Base-by-base conservation (phyloP, 2,113 vertebrate species). In the Ceyx cyanopectus region DNA sequence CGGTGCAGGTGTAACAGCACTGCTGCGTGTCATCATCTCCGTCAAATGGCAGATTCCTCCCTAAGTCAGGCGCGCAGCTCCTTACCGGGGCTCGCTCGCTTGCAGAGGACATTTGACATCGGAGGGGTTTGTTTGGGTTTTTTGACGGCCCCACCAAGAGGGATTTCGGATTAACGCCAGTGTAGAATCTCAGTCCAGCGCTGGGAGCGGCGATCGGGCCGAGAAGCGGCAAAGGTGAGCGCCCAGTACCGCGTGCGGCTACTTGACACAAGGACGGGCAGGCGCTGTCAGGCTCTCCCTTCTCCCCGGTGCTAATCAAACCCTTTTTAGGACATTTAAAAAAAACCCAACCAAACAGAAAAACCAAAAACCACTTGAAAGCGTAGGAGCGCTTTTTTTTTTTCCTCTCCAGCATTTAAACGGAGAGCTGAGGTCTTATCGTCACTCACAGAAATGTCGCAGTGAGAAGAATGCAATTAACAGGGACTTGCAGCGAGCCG, bases 11-110 rank as follows among this genome's bases (percentile, higher is more conserved):
- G 98, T 97, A 98, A 89, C 98, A 98, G 98, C 98, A 90, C 96
- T 97, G 98, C 97, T 92, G 76, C 95, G 94, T 98, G 98, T 99
- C 98, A 98, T 98, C 99, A 97, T 98, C 98, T 95, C 97, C 85
- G 90, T 26, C 94, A 89, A 87, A 98, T 85, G 96, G 95, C 96
- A 90, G 62, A 93, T 95, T 67, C 85, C 92, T 95, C 89, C 81
- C 62, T 89, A 72, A 96, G 75, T 79, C n/a, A 13, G 79, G 22
- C 26, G 37, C 70, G 21, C 20, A 46, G 75, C 82, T 56, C 69
- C 37, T 68, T 60, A 66, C 30, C 34, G 26, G 32, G 74, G 60
- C 60, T 78, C 40, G 22, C 62, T 88, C 24, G 8, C 34, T 81
- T 14, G 23, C 80, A 73, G 53, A 82, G 75, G 70, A 82, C 50